Conservation (phyloP, 2,797 vertebrate genomes). For the Danio choprae region DNA sequence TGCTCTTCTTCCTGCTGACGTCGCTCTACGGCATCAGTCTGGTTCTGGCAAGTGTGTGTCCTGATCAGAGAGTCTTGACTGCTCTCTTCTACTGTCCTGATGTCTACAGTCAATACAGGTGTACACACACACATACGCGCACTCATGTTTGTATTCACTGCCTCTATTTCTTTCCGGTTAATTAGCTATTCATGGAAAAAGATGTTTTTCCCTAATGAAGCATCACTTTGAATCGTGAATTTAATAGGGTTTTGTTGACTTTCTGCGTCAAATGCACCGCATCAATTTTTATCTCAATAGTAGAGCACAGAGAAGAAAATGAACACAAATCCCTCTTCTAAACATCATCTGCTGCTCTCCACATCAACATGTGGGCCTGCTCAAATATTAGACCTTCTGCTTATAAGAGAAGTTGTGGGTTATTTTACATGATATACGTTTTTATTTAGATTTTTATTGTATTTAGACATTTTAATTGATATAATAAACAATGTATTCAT, state of each 20-base stretch:
- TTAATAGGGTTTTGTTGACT: background rate
- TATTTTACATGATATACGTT: too few species aligned
- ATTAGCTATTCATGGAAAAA: background rate
- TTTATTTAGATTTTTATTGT: too few species aligned
- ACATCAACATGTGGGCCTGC: background rate
- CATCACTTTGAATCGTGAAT: background rate
- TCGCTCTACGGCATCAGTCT: conserved; percentile 89
- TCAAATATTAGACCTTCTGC: background rate
- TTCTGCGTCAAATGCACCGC: background rate
- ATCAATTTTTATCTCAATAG: background rate
- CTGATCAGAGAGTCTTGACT: conserved; percentile 76
- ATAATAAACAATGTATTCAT: too few species aligned
- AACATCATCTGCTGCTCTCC: background rate
- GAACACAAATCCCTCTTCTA: background rate
- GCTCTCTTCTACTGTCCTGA: conserved; percentile 93
- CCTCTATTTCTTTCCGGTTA: background rate
- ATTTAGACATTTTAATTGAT: too few species aligned
- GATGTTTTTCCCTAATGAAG: background rate
- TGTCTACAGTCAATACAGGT: conserved; percentile 93
- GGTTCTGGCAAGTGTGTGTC: conserved; percentile 89
- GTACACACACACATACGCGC: conserved; percentile 55
- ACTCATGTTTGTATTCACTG: background rate
- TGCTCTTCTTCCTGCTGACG: conserved; percentile 89
- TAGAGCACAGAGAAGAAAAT: background rate
- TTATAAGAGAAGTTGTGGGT: background rate